Evolutionary conservation across 2,888 invertebrate genomes (phyloP).

Genomic region (Teleiodes luculella): DNA sequence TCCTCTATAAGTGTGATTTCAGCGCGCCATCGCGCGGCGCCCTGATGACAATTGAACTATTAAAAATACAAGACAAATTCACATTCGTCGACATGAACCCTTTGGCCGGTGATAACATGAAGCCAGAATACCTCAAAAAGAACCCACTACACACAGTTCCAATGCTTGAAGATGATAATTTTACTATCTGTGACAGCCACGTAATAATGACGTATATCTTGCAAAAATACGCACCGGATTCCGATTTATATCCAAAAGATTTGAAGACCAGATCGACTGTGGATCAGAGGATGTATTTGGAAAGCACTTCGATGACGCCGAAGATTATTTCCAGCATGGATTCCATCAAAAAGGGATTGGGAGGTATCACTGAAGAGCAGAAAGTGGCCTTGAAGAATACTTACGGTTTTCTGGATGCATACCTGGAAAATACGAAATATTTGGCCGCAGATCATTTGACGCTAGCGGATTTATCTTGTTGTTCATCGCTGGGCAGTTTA

Average conservation of each 20-base stretch:
- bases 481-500: slow-evolving; percentile 40
- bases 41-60: slow-evolving; percentile 36
- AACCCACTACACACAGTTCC: slow-evolving; percentile 50
- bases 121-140: slow-evolving; percentile 39
- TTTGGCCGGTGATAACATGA: slow-evolving; percentile 34
- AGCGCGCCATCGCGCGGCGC: slow-evolving; percentile 44
- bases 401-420: slow-evolving; percentile 41
- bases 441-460: slow-evolving; percentile 39
- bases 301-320: slow-evolving; percentile 43
- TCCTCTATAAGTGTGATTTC: slow-evolving; percentile 36
- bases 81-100: slow-evolving; percentile 37
- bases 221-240: slow-evolving; percentile 34
- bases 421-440: slow-evolving; percentile 31
- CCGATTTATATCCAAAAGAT: slow-evolving; percentile 39
- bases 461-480: slow-evolving; percentile 45
- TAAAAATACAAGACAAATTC: slow-evolving; percentile 30
- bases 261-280: slow-evolving; percentile 32
- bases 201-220: slow-evolving; percentile 44
- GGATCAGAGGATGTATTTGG: slow-evolving; percentile 43
- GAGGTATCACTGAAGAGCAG: slow-evolving; percentile 28
- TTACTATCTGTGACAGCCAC: slow-evolving; percentile 42
- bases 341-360: slow-evolving; percentile 27
- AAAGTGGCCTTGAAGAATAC: slow-evolving; percentile 35
- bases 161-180: slow-evolving; percentile 42
- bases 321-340: slow-evolving; percentile 34